Evolutionary conservation across 30 jellyfish, hydroid and myxozoan species (phyloP), one percentile per base, ranked within the genome.

Genomic region (Aurelia sp.): DNA sequence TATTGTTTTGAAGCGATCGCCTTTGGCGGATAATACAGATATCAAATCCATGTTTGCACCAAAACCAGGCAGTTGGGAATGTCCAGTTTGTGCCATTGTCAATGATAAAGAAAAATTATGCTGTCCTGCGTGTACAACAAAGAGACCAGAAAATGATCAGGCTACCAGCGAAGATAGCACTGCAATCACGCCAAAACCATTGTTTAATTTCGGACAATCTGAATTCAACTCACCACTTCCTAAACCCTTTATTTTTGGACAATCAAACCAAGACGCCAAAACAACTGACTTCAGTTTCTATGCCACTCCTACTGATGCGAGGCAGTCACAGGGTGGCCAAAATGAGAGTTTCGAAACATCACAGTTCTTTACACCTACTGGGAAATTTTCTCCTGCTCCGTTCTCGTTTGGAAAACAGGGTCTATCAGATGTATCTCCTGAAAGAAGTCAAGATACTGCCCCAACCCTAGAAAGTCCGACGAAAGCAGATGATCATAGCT

Each of bases 401-500:
- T 33, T 69, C 80, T 17, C 21, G 30, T 15, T 69, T 13, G 38
- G 19, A 17, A 30, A 69, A 4, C 80, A 13, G 50, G 65, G 21
- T 60, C 80, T 20, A 7, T 57, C 57, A 75, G 61, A 75, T 64
- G 75, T 16, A 17, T 9, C 75, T 18, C 75, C 75, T 5, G 17
- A 52, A 13, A 41, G 27, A 13, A 76, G 9, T 7, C 19, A 72
- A 70, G 31, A 33, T 17, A 65, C 72, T 33, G 90, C 95, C 20
- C 30, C 33, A 19, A 63, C 63, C 20, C 80, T 85, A 1, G 95
- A 86, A 19, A 75, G 89, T 76, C 87, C 88, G 30, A 5, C 77
- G 40, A 81, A 81, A 57, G 95, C 19, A 35, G 90, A 75, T 20
- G 92, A 72, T n/a, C 73, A 67, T 20, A 70, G 88, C 21, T 61